Evolutionary conservation across 2,888 invertebrate species (phyloP).

Genomic region (Euzophera pinguis): DNA sequence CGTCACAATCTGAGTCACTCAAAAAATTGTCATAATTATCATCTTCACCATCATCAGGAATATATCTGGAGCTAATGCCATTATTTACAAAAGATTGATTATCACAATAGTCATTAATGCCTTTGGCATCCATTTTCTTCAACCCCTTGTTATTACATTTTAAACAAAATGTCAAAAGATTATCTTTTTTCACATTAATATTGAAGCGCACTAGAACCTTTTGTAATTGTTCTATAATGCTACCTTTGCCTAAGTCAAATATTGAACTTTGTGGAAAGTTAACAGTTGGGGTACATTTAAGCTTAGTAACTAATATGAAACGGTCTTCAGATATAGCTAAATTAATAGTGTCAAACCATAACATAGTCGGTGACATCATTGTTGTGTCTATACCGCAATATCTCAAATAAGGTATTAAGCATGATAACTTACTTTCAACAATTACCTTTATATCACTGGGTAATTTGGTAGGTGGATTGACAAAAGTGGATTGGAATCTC

Average conservation of each 20-base stretch:
- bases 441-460: constrained; percentile 51
- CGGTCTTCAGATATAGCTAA: constrained; percentile 60
- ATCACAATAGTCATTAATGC: constrained; percentile 48
- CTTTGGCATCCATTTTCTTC: constrained; percentile 40
- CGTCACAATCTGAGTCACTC: constrained; percentile 65
- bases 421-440: constrained; percentile 49
- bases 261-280: constrained; percentile 74
- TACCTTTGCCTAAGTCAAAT: constrained; percentile 78
- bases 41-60: constrained; percentile 41
- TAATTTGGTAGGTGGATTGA: constrained; percentile 32
- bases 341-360: constrained; percentile 66
- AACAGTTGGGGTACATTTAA: constrained; percentile 75
- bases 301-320: constrained; percentile 48
- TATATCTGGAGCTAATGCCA: constrained; percentile 23
- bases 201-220: constrained; percentile 84
- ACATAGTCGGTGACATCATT: constrained; percentile 80
- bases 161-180: constrained; percentile 87
- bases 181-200: constrained; percentile 79
- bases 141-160: constrained; percentile 72
- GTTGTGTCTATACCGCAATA: constrained; percentile 80
- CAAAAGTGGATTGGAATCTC: constrained; percentile 34
- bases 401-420: constrained; percentile 56
- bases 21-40: constrained; percentile 54
- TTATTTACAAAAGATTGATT: constrained; percentile 30
- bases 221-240: constrained; percentile 81